Conservation (phyloP, 2,113 vertebrate genomes). For the Indicator indicator region DNA sequence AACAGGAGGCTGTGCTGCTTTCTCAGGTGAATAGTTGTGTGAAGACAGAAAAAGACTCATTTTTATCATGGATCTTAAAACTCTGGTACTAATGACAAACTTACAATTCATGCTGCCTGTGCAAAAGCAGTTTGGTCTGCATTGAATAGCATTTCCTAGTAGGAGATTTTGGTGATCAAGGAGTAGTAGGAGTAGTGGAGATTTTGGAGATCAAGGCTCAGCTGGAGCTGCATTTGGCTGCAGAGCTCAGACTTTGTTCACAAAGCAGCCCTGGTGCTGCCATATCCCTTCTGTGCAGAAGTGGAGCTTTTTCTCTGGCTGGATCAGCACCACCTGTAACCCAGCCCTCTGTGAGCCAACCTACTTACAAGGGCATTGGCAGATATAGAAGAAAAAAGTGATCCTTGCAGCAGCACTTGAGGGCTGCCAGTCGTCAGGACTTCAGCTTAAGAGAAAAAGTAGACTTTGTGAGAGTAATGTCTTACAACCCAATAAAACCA, state of each 20-base stretch:
- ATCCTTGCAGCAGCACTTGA: neutral
- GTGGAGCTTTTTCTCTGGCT: neutral
- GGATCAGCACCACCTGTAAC: neutral
- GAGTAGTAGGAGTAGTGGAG: no score
- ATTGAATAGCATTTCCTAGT: neutral
- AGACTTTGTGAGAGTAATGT: neutral
- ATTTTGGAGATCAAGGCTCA: neutral
- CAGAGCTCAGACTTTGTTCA: neutral
- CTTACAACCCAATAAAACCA: neutral
- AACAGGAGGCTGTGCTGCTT: neutral
- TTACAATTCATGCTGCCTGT: rapidly evolving
- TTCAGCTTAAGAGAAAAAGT: neutral
- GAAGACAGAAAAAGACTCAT: neutral
- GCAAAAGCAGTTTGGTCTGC: neutral
- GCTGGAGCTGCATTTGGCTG: neutral
- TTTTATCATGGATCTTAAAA: neutral
- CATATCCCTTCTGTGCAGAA: rapidly evolving
- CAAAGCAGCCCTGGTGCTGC: neutral
- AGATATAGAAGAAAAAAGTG: neutral
- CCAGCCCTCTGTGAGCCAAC: neutral
- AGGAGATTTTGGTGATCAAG: neutral
- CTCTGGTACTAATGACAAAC: neutral
- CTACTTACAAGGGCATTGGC: neutral
- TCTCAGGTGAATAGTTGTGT: neutral
- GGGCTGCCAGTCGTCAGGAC: neutral